Conservation (phyloP, 2,888 invertebrate species). For the Oscheius myriophilus region DNA sequence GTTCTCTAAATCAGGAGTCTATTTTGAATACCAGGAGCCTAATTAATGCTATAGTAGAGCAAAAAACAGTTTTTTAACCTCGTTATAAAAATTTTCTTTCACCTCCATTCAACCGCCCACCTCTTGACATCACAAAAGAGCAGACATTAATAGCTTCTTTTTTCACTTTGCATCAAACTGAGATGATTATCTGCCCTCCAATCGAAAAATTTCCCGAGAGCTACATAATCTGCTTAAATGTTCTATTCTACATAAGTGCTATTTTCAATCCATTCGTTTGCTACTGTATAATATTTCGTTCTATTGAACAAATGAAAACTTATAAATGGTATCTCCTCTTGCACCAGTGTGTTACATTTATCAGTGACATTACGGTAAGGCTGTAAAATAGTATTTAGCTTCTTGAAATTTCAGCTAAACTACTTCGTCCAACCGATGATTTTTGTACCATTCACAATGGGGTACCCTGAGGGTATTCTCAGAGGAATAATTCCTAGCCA, state of each 20-base stretch:
- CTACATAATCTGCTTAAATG: neutral
- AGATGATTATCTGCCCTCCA: too few species aligned
- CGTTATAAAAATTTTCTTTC: too few species aligned
- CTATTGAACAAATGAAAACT: neutral
- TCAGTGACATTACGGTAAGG: neutral
- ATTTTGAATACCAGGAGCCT: too few species aligned
- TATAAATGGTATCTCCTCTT: slow-evolving; percentile 7
- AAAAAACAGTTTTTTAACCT: too few species aligned
- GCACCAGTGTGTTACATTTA: neutral
- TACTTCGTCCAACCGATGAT: slow-evolving; percentile 1
- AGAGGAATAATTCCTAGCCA: neutral
- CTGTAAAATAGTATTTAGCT: too few species aligned
- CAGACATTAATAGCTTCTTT: too few species aligned
- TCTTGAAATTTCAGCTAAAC: neutral
- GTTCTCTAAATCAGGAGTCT: too few species aligned
- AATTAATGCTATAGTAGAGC: too few species aligned
- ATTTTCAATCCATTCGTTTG: neutral
- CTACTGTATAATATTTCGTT: neutral
- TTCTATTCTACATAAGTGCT: neutral
- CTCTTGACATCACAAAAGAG: too few species aligned
- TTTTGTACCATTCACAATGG: slow-evolving; percentile 10
- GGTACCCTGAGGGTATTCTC: neutral
- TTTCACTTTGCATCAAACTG: too few species aligned
- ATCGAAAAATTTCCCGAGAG: too few species aligned
- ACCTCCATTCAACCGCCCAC: too few species aligned